Evolutionary conservation across 2,113 vertebrate genomes (phyloP).

Genomic region (Tapirus terrestris): DNA sequence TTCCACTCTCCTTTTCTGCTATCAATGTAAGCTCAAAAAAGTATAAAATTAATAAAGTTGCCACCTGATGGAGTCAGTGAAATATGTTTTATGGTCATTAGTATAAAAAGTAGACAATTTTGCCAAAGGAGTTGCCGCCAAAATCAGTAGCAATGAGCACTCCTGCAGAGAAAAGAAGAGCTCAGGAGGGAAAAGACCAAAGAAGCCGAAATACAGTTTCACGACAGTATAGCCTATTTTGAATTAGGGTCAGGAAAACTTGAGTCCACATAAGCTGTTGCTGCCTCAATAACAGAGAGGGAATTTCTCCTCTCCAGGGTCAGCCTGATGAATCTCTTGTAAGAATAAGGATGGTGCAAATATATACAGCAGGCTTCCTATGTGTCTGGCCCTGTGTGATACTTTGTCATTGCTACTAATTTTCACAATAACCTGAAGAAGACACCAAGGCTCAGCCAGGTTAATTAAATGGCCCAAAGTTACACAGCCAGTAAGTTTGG

Average conservation of each 20-base stretch:
- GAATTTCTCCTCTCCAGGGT: background rate
- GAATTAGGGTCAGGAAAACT: background rate
- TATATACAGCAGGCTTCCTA: background rate
- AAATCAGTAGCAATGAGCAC: background rate
- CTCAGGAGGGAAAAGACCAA: background rate
- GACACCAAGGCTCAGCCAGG: background rate
- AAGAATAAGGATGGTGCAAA: background rate
- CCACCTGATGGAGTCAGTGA: background rate
- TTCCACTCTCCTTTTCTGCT: background rate
- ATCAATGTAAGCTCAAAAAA: background rate
- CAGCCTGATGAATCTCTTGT: background rate
- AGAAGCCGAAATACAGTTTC: background rate
- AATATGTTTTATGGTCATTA: background rate
- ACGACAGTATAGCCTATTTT: background rate
- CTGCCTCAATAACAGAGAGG: background rate
- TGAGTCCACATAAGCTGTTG: background rate
- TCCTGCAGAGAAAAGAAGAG: background rate
- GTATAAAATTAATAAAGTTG: background rate
- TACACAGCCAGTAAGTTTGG: background rate
- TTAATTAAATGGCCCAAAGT: background rate
- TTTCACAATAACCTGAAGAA: slow-evolving; percentile 3
- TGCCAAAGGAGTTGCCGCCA: background rate
- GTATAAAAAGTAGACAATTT: background rate
- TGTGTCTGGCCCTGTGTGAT: background rate
- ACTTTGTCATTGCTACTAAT: background rate